Evolutionary conservation across 2,113 vertebrate species (phyloP), one percentile per base, ranked within the genome.

Genomic region (Stomatorhinus ivindoensis): DNA sequence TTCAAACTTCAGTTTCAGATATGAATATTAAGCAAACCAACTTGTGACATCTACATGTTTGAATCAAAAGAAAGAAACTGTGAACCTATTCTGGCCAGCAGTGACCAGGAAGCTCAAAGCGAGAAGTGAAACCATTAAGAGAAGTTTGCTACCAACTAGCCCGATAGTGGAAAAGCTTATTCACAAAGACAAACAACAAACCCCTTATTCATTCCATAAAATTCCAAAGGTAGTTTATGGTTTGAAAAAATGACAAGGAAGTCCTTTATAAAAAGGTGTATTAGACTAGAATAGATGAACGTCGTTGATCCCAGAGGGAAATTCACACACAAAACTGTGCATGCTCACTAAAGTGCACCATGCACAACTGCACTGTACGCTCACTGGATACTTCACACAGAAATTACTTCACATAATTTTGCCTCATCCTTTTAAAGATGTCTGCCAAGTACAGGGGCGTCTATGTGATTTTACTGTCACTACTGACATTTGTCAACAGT

Each of bases 111-210:
- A 90, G 69, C 48, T 53, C 84, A 31, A 92, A 93, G 89, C 61
- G 90, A 91, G 93, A 93, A 93, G 92, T 93, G 92, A 92, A 93
- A 93, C 91, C 88, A 89, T 88, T 87, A 48, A 42, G 39, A 90
- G 21, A 9, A 46, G 76, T 61, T 51, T 51, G 88, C 27, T 27
- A 84, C 27, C 48, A 84, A 61, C 24, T 15, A 35, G 2, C 87
- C 85, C 19, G 2, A 24, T 15, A 47, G 35, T 3, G 17, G 8
- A 87, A 87, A 9, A 46, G 11, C 44, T 27, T 46, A 80, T 27
- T 44, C 51, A 83, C 39, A 84, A 27, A 31, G 76, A 47, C 39
- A 55, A 88, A 17, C 13, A n/a, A 82, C 48, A 82, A 51, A 47
- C n/a, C 9, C 27, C 8, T 88, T 88, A 80, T 80, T 80, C 73